Percentiles rank a stretch among this genome's conserved stretches.
These are phyloP conservation scores for Sebastolobus alascanus DNA, from an alignment of 2,797 vertebrate species.

Conservation along the genomic window DNA sequence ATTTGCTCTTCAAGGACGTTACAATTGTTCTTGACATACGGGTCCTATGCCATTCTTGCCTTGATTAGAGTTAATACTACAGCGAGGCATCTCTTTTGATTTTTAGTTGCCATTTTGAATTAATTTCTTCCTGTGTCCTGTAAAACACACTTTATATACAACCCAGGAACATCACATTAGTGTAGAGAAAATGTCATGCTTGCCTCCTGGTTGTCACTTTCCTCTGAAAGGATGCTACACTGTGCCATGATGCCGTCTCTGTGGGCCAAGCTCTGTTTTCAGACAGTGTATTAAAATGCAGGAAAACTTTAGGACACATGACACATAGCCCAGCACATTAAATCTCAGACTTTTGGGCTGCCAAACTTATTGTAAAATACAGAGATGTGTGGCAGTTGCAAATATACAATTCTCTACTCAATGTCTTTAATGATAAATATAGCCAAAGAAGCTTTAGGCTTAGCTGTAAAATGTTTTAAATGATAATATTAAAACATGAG, in stretches of 20 bases:
- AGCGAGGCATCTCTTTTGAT: conserved; percentile 19
- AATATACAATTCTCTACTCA: conserved; percentile 13
- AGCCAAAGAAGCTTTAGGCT: background rate
- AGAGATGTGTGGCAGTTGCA: conserved; percentile 28
- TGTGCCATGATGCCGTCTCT: conserved; percentile 61
- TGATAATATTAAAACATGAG: background rate
- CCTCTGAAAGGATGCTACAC: conserved; percentile 54
- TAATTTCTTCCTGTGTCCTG: conserved; percentile 29
- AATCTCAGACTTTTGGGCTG: conserved; percentile 39
- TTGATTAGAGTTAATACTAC: conserved; percentile 53
- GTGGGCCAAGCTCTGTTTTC: conserved; percentile 58
- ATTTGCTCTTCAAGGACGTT: conserved; percentile 65
- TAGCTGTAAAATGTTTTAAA: background rate
- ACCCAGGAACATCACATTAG: conserved; percentile 27
- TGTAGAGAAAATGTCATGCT: conserved; percentile 58
- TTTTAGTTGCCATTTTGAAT: conserved; percentile 14
- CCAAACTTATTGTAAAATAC: conserved; percentile 23
- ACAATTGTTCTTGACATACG: conserved; percentile 62
- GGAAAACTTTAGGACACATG: conserved; percentile 66
- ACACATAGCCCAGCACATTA: conserved; percentile 58
- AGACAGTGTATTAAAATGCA: conserved; percentile 65
- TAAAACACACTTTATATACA: conserved; percentile 34
- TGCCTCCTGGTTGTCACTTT: conserved; percentile 66
- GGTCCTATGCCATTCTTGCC: conserved; percentile 4
- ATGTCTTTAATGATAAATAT: conserved; percentile 17